Conservation (phyloP, 1,140 invertebrate species). For the Panagrolaimus sp. region DNA sequence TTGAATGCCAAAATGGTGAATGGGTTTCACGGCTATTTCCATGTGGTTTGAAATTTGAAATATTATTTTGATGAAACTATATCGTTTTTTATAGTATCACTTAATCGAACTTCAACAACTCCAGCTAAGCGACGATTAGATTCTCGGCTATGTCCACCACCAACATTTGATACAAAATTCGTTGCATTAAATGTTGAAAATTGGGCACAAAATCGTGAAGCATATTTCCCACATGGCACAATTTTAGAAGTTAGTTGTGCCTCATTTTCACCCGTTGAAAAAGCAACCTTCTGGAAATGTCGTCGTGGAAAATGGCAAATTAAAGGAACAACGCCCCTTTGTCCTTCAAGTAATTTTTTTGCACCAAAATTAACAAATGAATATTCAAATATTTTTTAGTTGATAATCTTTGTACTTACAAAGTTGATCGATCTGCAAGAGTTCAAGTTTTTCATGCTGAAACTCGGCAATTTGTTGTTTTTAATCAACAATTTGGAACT, state of each 20-base stretch:
- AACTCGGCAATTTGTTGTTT: constrained; percentile 33
- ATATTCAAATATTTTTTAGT: constrained; percentile 23
- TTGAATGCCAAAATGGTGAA: constrained; percentile 32
- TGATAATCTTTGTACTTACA: not conserved
- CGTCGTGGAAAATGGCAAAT: constrained; percentile 36
- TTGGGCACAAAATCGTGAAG: constrained; percentile 14
- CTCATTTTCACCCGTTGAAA: not conserved
- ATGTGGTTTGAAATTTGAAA: constrained; percentile 14
- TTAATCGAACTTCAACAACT: not conserved
- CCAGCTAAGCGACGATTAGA: constrained; percentile 7
- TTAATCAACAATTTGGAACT: constrained; percentile 39
- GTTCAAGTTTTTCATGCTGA: constrained; percentile 40
- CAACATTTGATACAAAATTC: constrained; percentile 8
- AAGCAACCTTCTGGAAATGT: constrained; percentile 27
- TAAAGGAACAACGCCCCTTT: constrained; percentile 30
- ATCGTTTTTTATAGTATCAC: too few relatives aligned
- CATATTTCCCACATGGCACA: constrained; percentile 22
- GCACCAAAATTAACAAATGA: constrained; percentile 14
- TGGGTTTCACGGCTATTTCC: constrained; percentile 30
- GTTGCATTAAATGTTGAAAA: constrained; percentile 13
- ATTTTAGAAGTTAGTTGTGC: constrained; percentile 14
- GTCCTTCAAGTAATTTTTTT: constrained; percentile 31
- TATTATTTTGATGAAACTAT: not conserved
- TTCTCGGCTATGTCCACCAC: constrained; percentile 1
- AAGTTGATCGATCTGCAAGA: constrained; percentile 13